phyloP scores from a whole-genome alignment of 2,797 vertebrate species.

The Danio kyathit region DNA sequence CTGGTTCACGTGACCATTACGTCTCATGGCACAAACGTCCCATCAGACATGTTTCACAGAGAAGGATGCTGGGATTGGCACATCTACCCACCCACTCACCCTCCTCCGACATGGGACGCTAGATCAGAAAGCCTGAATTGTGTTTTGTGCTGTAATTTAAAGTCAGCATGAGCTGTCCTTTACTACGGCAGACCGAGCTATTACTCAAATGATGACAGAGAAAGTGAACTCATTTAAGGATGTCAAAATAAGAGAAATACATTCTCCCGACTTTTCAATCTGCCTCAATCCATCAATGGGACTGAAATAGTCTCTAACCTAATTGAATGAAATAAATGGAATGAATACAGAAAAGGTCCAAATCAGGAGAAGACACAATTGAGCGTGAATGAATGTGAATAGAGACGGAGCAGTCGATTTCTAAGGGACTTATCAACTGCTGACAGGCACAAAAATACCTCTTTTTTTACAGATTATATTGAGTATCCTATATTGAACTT shows the following conservation, averaged over 20 bases:
- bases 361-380: constrained; percentile 14
- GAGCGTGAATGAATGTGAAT: constrained; percentile 36
- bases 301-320: background rate
- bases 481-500: background rate
- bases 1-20: constrained; percentile 39
- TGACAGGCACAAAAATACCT: constrained; percentile 9
- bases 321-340: constrained; percentile 31
- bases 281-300: constrained; percentile 22
- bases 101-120: background rate
- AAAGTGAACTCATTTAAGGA: constrained; percentile 10
- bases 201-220: constrained; percentile 32
- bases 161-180: background rate
- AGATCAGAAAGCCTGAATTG: background rate
- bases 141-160: constrained; percentile 6
- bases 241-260: constrained; percentile 33
- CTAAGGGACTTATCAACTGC: constrained; percentile 39
- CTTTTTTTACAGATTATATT: background rate
- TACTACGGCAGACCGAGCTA: constrained; percentile 10
- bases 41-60: constrained; percentile 31
- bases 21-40: constrained; percentile 16
- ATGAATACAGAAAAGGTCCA: constrained; percentile 22
- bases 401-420: constrained; percentile 17
- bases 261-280: constrained; percentile 29
- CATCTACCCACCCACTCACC: background rate
- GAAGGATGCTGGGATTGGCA: constrained; percentile 10